Evolutionary conservation across 2,888 invertebrate species (phyloP).

Genomic region (Tupiocoris notatus): DNA sequence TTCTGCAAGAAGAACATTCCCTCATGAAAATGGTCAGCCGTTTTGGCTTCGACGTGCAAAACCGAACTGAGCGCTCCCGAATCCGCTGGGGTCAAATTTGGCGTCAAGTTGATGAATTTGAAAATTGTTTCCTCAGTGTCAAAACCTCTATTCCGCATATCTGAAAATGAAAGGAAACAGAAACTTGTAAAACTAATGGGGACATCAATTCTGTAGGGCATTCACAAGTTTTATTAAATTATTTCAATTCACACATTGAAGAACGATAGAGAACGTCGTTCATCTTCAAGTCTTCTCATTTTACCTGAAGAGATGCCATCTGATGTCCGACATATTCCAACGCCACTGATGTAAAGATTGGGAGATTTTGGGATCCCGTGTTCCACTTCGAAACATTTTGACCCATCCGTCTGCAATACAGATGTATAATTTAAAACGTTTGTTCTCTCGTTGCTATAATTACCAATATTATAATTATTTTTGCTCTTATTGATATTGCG

Average conservation of each 20-base stretch:
- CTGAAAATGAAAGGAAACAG: not conserved
- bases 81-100: slow-evolving; percentile 52
- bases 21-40: slow-evolving; percentile 62
- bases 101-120: slow-evolving; percentile 60
- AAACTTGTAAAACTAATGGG: not conserved
- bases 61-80: slow-evolving; percentile 60
- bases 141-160: slow-evolving; percentile 4
- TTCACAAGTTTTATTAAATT: no score
- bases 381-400: not conserved
- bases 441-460: no score
- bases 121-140: slow-evolving; percentile 52
- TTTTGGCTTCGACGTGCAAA: slow-evolving; percentile 60
- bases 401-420: slow-evolving; percentile 5
- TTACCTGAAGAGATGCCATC: slow-evolving; percentile 31
- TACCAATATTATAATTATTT: no score
- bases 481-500: no score
- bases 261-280: no score
- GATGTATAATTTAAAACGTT: not conserved
- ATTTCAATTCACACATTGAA: no score
- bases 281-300: not conserved
- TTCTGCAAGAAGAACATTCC: slow-evolving; percentile 57
- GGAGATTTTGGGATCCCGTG: slow-evolving; percentile 54
- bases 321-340: slow-evolving; percentile 25
- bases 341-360: slow-evolving; percentile 53
- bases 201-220: no score